Conservation (phyloP, 2,888 invertebrate species). For the Tipula confusa region DNA sequence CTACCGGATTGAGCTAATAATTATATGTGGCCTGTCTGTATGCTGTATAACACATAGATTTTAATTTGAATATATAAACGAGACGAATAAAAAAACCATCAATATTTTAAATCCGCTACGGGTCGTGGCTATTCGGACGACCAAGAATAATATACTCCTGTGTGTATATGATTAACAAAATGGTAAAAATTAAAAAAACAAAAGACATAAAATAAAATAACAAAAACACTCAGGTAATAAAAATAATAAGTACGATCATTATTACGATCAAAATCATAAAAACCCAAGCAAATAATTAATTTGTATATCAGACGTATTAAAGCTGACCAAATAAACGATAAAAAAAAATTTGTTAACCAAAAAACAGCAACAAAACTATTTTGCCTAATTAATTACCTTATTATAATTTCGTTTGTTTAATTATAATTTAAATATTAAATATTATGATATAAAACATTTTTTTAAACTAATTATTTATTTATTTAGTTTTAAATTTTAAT, state of each 20-base stretch:
- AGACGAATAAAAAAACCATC: background rate
- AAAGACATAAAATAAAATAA: background rate
- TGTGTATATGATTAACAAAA: background rate
- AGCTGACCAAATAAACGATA: background rate
- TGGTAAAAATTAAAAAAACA: background rate
- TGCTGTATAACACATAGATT: no score
- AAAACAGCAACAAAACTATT: no score
- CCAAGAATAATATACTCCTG: background rate
- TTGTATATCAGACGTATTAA: background rate
- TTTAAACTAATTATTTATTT: slow-evolving; percentile 25
- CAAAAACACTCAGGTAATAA: background rate
- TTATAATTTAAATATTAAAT: slow-evolving; percentile 25
- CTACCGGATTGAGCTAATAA: no score
- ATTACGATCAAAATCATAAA: slow-evolving; percentile 4
- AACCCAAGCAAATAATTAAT: slow-evolving; percentile 16
- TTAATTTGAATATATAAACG: background rate
- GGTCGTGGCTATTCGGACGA: background rate
- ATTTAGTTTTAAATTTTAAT: background rate
- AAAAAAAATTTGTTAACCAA: background rate
- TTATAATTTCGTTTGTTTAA: background rate
- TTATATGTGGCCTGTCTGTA: no score
- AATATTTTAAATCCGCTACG: background rate
- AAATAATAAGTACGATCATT: background rate
- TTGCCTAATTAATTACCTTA: background rate
- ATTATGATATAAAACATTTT: background rate